Evolutionary conservation across 2,113 vertebrate genomes (phyloP), one percentile per base, ranked within the genome.

Genomic region (Boulengeromyrus knoepffleri): DNA sequence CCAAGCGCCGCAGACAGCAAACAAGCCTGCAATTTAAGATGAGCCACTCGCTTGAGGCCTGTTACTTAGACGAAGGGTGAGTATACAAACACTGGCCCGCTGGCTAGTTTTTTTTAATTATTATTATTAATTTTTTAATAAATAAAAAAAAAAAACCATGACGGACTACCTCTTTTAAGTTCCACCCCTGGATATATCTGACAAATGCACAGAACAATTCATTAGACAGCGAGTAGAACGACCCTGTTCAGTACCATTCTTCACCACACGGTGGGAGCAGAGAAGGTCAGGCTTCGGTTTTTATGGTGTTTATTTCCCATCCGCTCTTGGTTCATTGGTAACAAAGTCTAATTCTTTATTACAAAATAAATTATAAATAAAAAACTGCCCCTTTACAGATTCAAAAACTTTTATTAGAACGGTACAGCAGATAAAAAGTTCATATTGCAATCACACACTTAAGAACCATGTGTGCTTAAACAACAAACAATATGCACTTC

Each of bases 401-500:
- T 93, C 88, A 91, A 93, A 95, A 95, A 93, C 92, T 4, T 93
- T 96, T 95, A 95, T 95, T 95, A 94, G 93, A 95, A 95, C 94
- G 93, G 93, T 95, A 95, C 94, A 96, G 95, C 94, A 95, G 94
- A 95, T 95, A 94, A 93, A 95, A 96, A 96, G 93, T 93, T 90
- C 95, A 94, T 95, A 93, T 95, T 93, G 95, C 94, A 94, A 94
- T 93, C 93, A 94, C 93, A 93, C 94, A 92, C 90, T 92, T 91
- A 92, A 93, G 90, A 93, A 93, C 47, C 5, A 88, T 93, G 7
- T 94, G 94, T 94, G 94, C 93, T 92, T 93, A 88, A 90, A 91
- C 93, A 92, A 85, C 91, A 91, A 90, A 91, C 93, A 92, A 85
- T 91, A 91, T 85, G 90, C 92, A 36, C 93, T 91, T 92, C 50